Conservation (phyloP, 2,113 vertebrate genomes). For the Quiscalus mexicanus region DNA sequence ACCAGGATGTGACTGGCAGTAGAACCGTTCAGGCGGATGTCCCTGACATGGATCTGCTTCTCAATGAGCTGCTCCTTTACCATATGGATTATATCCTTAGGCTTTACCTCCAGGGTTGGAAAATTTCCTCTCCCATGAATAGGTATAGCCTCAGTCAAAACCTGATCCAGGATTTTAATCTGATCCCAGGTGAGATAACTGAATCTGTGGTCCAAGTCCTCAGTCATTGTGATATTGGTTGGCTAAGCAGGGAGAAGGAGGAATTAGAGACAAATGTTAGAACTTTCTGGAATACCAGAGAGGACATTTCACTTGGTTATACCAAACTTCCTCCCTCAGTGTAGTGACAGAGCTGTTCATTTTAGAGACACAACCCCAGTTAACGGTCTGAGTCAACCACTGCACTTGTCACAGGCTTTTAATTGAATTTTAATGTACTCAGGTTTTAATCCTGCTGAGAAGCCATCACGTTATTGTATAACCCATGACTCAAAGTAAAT, state of each 20-base stretch:
- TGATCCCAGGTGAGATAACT: conserved; percentile 91
- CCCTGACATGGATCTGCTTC: conserved; percentile 86
- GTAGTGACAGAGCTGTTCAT: not conserved
- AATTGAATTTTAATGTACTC: conserved; percentile 53
- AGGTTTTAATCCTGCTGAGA: conserved; percentile 35
- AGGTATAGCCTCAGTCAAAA: conserved; percentile 89
- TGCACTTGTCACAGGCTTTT: conserved; percentile 33
- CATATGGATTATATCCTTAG: conserved; percentile 88
- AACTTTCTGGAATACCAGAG: not conserved
- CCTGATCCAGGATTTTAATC: conserved; percentile 84
- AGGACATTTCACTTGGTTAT: not conserved
- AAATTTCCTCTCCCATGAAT: conserved; percentile 97
- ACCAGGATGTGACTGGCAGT: conserved; percentile 94
- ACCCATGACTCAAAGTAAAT: conserved; percentile 32
- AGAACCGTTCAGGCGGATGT: conserved; percentile 93
- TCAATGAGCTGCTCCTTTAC: conserved; percentile 86
- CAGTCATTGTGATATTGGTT: conserved; percentile 82
- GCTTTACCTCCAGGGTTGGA: conserved; percentile 93
- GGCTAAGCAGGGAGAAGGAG: conserved; percentile 48
- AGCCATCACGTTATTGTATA: not conserved
- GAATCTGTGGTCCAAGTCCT: conserved; percentile 85
- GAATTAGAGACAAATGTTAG: conserved; percentile 22
- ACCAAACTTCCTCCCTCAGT: not conserved
- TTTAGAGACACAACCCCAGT: not conserved
- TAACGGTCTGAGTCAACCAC: conserved; percentile 19